A percentile compares a stretch with the other conserved stretches of the same genome.
phyloP scores from a whole-genome alignment of 2,888 invertebrate genomes.

The Calliphora vomitoria region DNA sequence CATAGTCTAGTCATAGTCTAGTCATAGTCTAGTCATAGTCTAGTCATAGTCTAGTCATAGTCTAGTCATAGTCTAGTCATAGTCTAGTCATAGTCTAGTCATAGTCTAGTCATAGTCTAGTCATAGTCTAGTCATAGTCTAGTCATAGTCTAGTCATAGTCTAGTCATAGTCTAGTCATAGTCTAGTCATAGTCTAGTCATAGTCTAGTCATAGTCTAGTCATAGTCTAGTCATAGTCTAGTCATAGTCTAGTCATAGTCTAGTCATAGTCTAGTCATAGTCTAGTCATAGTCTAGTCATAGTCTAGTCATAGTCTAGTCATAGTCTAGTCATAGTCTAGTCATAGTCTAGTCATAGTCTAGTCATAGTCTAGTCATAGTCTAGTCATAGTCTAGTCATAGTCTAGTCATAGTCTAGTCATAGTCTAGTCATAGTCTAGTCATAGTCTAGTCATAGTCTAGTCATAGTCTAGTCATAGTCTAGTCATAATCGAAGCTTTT shows the following conservation, averaged over 20 bases:
- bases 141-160: constrained; percentile 24
- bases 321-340: too few relatives aligned
- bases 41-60: constrained; percentile 14
- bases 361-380: too few relatives aligned
- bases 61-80: constrained; percentile 14
- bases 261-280: not conserved
- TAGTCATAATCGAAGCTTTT: too few relatives aligned
- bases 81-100: constrained; percentile 17
- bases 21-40: not conserved
- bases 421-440: too few relatives aligned
- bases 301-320: too few relatives aligned
- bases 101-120: constrained; percentile 22
- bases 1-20: constrained; percentile 15
- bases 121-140: constrained; percentile 24
- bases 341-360: too few relatives aligned
- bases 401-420: too few relatives aligned
- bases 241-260: constrained; percentile 11
- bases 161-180: constrained; percentile 22
- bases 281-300: too few relatives aligned
- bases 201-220: constrained; percentile 24
- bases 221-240: constrained; percentile 22
- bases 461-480: too few relatives aligned
- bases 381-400: too few relatives aligned
- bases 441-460: too few relatives aligned
- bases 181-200: constrained; percentile 24